phyloP scores from a whole-genome alignment of 2,113 vertebrate genomes.

The Engraulis encrasicolus region DNA sequence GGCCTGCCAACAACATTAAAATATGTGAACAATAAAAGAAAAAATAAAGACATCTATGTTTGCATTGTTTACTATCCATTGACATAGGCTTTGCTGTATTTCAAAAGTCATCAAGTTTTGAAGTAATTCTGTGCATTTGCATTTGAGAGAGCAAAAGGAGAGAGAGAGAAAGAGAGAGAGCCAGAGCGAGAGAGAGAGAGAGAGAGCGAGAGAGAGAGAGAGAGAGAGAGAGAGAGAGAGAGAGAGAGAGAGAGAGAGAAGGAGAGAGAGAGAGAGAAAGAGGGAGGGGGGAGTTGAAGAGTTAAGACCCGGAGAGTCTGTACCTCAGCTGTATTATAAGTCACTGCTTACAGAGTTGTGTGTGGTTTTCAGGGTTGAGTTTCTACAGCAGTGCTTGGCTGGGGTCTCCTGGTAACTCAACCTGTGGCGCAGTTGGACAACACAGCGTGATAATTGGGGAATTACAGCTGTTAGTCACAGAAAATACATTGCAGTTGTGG shows the following conservation, averaged over 20 bases:
- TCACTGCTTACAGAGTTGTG: conserved; percentile 21
- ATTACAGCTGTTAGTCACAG: conserved; percentile 85
- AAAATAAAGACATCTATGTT: no score
- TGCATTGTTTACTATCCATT: no score
- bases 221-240: not conserved
- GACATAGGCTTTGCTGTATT: no score
- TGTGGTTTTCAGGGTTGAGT: not conserved
- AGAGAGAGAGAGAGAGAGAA: not conserved
- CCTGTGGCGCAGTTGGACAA: conserved; percentile 74
- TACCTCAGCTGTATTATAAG: not conserved
- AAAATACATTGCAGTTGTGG: conserved; percentile 78
- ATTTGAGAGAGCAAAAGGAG: not conserved
- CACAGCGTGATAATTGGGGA: conserved; percentile 80
- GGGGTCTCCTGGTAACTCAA: conserved; percentile 73
- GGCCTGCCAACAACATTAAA: no score
- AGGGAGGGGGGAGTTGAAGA: not conserved
- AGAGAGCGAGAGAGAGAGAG: not conserved
- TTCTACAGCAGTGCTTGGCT: conserved; percentile 46
- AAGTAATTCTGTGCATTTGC: no score
- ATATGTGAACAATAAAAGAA: no score
- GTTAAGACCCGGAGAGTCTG: not conserved
- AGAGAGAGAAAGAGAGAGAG: no score
- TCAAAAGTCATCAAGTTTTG: no score
- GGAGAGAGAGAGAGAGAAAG: not conserved
- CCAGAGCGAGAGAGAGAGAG: no score